Base-by-base conservation (phyloP, 2,113 vertebrate species). In the Sinocyclocheilus rhinocerous region DNA sequence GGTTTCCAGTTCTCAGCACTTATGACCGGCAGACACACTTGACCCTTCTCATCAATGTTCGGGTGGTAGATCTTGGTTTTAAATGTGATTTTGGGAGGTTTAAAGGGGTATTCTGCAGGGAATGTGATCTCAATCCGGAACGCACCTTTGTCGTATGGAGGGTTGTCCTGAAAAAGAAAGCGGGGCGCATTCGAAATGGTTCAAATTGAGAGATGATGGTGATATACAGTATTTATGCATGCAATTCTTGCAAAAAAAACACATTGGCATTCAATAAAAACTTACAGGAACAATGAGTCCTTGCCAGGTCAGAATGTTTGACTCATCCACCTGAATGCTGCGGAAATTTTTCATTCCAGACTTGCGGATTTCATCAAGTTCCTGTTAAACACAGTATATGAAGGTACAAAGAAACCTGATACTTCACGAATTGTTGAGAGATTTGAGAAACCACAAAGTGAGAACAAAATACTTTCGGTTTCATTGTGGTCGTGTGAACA, bases 31-130 rank as follows among this genome's bases (percentile, higher is more conserved):
- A 99, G 96, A 89, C 98, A 99, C 72, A 99, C 97, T 94, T 99
- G 98, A 55, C 98, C 98, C 91, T 99, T 99, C 95, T 99, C 98
- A 87, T 99, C 98, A 4, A 99, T 97, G 94, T 99, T 99, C 67
- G 98, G 98, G 89, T 99, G 98, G 93, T 99, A 99, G 95, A 99
- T 99, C 94, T 99, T 99, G 84, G 98, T 99, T 96, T 98, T 99
- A 95, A 99, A 99, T 3, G 96, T 97, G 94, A 99, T 96, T 95
- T 98, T 99, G 55, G 98, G 98, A 69, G 98, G 98, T 92, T 99
- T 99, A 94, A 99, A 99, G 61, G 98, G 98, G 88, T 99, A 99
- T 92, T 99, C 98, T 88, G 96, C 95, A 72, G 98, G 97, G 91
- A 99, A 99, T 93, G 96, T 96, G 89, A 99, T 96, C 95, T 99